Conservation (phyloP, 2,113 vertebrate genomes). For the Manacus vitellinus region DNA sequence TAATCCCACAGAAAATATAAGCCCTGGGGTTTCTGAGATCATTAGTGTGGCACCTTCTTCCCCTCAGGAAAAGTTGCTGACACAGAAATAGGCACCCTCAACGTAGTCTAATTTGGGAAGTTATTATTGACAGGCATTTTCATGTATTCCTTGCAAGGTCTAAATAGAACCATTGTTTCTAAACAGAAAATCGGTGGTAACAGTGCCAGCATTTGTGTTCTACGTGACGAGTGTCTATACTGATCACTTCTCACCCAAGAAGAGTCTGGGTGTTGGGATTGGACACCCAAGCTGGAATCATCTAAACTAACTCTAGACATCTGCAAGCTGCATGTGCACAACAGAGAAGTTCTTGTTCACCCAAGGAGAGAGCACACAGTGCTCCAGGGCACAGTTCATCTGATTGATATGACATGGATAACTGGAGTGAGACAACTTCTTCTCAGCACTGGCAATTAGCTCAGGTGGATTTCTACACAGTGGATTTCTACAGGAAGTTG, state of each 20-base stretch:
- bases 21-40: background rate
- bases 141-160: background rate
- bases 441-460: background rate
- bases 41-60: background rate
- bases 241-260: background rate
- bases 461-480: background rate
- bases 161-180: background rate
- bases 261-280: background rate
- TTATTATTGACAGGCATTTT: background rate
- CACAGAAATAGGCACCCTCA: background rate
- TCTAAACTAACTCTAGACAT: background rate
- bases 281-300: background rate
- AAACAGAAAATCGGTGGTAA: background rate
- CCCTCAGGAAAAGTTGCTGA: background rate
- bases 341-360: background rate
- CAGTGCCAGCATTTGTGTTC: background rate
- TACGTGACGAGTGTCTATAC: background rate
- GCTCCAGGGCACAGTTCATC: background rate
- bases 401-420: rapidly evolving
- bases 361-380: rapidly evolving
- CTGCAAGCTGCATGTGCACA: background rate
- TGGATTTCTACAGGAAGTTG: background rate
- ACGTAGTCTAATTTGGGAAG: background rate
- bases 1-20: background rate
- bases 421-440: background rate